Evolutionary conservation across 1,140 invertebrate genomes (phyloP).

Genomic region (Trichonephila clavipes): DNA sequence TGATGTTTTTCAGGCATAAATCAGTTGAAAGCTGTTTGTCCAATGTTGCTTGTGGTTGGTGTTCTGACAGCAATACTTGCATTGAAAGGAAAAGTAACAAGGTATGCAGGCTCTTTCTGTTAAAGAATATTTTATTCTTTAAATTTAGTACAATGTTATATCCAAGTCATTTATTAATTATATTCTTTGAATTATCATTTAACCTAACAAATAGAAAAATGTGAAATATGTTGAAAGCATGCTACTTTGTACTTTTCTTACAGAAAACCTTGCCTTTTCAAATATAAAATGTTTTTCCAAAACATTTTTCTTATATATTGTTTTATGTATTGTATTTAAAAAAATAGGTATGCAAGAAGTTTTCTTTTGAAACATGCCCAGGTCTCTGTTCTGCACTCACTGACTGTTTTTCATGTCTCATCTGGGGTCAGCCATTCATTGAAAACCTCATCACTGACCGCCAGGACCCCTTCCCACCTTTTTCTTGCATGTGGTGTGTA

Average conservation of each 20-base stretch:
- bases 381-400: slow-evolving; percentile 92
- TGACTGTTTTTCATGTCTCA: slow-evolving; percentile 92
- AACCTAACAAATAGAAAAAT: background rate
- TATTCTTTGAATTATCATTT: background rate
- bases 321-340: background rate
- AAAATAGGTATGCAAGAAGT: slow-evolving; percentile 47
- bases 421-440: slow-evolving; percentile 75
- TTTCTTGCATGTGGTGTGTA: slow-evolving; percentile 76
- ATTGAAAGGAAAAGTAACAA: slow-evolving; percentile 79
- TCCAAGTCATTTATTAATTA: background rate
- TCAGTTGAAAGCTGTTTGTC: slow-evolving; percentile 89
- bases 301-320: background rate
- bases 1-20: slow-evolving; percentile 51
- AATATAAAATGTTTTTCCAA: too few species aligned
- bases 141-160: background rate
- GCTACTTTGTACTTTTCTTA: too few species aligned
- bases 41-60: slow-evolving; percentile 97
- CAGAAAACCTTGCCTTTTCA: too few species aligned
- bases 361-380: slow-evolving; percentile 84
- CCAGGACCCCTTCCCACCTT: slow-evolving; percentile 58
- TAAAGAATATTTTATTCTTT: background rate
- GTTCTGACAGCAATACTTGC: slow-evolving; percentile 83
- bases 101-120: slow-evolving; percentile 67
- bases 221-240: background rate
- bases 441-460: slow-evolving; percentile 74